phyloP scores from a whole-genome alignment of 2,888 invertebrate genomes.

The Aphidius colemani region DNA sequence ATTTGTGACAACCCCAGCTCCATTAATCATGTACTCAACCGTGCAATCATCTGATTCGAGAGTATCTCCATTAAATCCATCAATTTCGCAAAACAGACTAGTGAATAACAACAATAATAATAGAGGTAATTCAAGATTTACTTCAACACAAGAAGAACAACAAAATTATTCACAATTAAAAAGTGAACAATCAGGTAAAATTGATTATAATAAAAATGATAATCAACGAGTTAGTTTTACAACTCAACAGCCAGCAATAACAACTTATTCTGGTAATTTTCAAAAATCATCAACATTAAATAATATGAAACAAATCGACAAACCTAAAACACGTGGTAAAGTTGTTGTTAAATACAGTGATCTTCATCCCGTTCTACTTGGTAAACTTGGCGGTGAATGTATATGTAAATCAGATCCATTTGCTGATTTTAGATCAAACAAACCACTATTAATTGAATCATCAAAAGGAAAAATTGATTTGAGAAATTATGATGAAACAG shows the following conservation, averaged over 20 bases:
- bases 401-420: slow-evolving; percentile 64
- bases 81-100: slow-evolving; percentile 36
- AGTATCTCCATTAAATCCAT: slow-evolving; percentile 37
- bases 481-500: slow-evolving; percentile 55
- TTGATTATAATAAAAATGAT: slow-evolving; percentile 26
- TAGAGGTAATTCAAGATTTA: slow-evolving; percentile 46
- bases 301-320: slow-evolving; percentile 20
- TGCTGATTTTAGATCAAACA: slow-evolving; percentile 46
- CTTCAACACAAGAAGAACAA: slow-evolving; percentile 31
- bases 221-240: slow-evolving; percentile 7
- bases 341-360: slow-evolving; percentile 74
- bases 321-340: slow-evolving; percentile 54
- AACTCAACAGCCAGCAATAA: slow-evolving; percentile 34
- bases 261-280: slow-evolving; percentile 43
- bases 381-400: slow-evolving; percentile 75
- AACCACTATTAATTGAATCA: slow-evolving; percentile 46
- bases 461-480: slow-evolving; percentile 51
- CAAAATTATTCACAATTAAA: slow-evolving; percentile 17
- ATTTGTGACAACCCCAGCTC: slow-evolving; percentile 33
- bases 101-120: slow-evolving; percentile 42
- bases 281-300: slow-evolving; percentile 19
- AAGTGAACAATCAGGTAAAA: slow-evolving; percentile 15
- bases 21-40: slow-evolving; percentile 31
- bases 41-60: slow-evolving; percentile 24
- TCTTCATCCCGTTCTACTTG: slow-evolving; percentile 71